Percentiles rank a stretch among this genome's conserved stretches.
These are phyloP conservation scores for Calcarius lapponicus DNA, from an alignment of 2,797 vertebrate species.

Conservation along the genomic window DNA sequence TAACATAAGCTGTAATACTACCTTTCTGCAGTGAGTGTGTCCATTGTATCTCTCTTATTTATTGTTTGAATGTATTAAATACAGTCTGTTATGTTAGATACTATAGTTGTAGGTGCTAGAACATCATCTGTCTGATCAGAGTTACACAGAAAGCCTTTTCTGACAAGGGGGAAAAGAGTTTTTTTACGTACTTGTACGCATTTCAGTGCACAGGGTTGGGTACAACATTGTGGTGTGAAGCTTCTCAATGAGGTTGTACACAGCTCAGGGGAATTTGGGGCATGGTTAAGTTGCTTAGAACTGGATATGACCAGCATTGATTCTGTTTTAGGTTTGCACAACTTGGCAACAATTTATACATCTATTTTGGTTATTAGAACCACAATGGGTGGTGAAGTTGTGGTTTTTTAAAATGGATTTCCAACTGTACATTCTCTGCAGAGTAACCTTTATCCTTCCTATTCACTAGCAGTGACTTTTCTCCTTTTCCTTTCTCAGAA, in stretches of 20 bases:
- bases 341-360: background rate
- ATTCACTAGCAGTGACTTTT: background rate
- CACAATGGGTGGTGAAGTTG: background rate
- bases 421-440: background rate
- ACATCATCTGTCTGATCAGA: background rate
- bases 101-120: background rate
- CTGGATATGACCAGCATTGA: background rate
- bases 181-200: background rate
- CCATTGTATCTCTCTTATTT: background rate
- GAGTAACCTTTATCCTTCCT: background rate
- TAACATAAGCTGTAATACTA: background rate
- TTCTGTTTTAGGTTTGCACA: background rate
- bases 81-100: background rate
- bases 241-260: background rate
- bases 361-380: background rate
- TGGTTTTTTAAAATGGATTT: background rate
- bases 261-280: background rate
- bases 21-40: background rate
- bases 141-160: background rate
- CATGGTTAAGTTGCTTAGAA: background rate
- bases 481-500: background rate
- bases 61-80: background rate
- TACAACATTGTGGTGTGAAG: background rate
- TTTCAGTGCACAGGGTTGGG: rapidly evolving
- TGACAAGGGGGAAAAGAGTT: background rate